Base-by-base conservation (phyloP, 2,888 invertebrate species). In the Troides oblongomaculatus region DNA sequence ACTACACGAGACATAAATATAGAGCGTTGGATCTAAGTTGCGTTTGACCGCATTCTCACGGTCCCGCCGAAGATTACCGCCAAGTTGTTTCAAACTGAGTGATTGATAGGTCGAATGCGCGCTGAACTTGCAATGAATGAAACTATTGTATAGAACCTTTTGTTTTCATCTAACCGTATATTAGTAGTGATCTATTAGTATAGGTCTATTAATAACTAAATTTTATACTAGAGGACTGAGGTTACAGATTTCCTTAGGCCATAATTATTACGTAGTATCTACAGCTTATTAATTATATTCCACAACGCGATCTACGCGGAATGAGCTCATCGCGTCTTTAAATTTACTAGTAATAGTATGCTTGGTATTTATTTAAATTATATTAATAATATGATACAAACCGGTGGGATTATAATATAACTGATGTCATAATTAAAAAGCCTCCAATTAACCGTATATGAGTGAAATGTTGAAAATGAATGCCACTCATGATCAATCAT, bases 11-110 rank as follows among this genome's bases (percentile, higher is more conserved):
- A 78, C 77, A 78, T 86, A 85, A 86, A 88, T 86, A 85, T 87
- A 85, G 85, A 86, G 80, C 83, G 78, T 77, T 79, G 73, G 82
- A 74, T 76, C 71, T 61, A 46, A 73, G 77, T 78, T 73, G 77
- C 75, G 74, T 79, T 83, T 87, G 91, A 86, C 90, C 90, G 90
- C 89, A 79, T 92, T 92, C 91, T 87, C 91, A 92, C 91, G 91
- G 78, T 85, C 74, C 74, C 79, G 75, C 79, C 85, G 83, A 76
- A 85, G 86, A 86, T 88, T 87, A 86, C 86, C 78, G 84, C 83
- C 84, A 80, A 84, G 84, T 81, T 80, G 84, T 82, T 84, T 82
- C 84, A 83, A 81, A 79, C 81, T 73, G 83, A 72, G 85, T 90
- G 91, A 91, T 91, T 89, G 89, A 90, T 91, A 79, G 86, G 78